Percentiles rank a stretch among this genome's conserved stretches.
Evolutionary conservation across 1,140 invertebrate species (phyloP).

Genomic region (Camponotus vicinus): DNA sequence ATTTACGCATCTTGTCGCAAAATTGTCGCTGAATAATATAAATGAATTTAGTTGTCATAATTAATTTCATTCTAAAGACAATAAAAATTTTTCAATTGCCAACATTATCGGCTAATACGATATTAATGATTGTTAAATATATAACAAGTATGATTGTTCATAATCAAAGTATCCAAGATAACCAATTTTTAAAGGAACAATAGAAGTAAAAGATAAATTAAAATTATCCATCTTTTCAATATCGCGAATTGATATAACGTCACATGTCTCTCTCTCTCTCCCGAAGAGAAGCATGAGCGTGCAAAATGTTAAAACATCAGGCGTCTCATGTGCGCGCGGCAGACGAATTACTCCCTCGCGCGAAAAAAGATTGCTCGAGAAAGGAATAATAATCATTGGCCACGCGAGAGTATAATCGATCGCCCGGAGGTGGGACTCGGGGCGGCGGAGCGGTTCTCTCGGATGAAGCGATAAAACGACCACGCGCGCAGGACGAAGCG

Average conservation of each 20-base stretch:
- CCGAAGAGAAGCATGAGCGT: slow-evolving; percentile 1
- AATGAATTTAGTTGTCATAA: not conserved
- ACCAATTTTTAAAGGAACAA: slow-evolving; percentile 1
- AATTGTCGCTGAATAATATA: not conserved
- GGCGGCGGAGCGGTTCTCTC: slow-evolving; percentile 15
- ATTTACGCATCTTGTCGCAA: not conserved
- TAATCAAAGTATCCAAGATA: too few species aligned
- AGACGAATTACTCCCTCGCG: slow-evolving; percentile 49
- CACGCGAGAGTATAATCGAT: slow-evolving; percentile 59
- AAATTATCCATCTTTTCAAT: slow-evolving; percentile 12
- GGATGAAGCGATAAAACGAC: slow-evolving; percentile 60
- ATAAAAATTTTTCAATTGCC: not conserved
- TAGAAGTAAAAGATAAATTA: not conserved
- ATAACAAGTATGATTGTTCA: not conserved
- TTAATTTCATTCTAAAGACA: not conserved
- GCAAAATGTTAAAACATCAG: slow-evolving; percentile 38
- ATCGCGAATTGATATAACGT: not conserved
- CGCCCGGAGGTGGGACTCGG: slow-evolving; percentile 49
- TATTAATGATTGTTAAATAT: not conserved
- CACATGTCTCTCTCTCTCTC: slow-evolving; percentile 7
- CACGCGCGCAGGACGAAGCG: slow-evolving; percentile 11
- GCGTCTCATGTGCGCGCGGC: not conserved
- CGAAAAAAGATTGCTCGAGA: slow-evolving; percentile 41
- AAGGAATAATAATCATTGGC: slow-evolving; percentile 58
- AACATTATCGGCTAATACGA: not conserved